These are phyloP conservation scores for Siphamia tubifer DNA, from an alignment of 2,113 vertebrate genomes.

Conservation along the genomic window DNA sequence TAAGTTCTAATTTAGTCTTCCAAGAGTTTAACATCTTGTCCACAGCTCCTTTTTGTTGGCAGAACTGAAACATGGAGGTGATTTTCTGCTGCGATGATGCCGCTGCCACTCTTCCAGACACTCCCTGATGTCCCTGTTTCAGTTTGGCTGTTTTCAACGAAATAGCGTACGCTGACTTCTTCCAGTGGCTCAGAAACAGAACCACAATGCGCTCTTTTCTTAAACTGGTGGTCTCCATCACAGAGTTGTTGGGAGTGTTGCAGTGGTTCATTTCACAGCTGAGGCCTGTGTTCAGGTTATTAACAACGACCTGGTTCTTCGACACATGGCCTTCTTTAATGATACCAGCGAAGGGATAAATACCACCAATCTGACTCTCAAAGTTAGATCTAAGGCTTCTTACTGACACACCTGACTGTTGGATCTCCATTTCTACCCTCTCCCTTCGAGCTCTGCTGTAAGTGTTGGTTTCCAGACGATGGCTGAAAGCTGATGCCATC, in stretches of 20 bases:
- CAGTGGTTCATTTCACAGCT: slow-evolving; percentile 55
- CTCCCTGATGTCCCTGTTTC: slow-evolving; percentile 46
- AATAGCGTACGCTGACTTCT: slow-evolving; percentile 83
- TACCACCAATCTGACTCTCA: slow-evolving; percentile 75
- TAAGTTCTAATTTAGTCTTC: slow-evolving; percentile 62
- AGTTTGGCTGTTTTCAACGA: slow-evolving; percentile 66
- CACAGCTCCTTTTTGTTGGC: slow-evolving; percentile 80
- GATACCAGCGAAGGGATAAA: slow-evolving; percentile 75
- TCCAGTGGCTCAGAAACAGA: slow-evolving; percentile 93
- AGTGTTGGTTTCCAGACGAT: slow-evolving; percentile 50
- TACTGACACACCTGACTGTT: slow-evolving; percentile 88
- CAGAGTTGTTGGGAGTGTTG: slow-evolving; percentile 45
- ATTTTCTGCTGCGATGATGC: slow-evolving; percentile 20
- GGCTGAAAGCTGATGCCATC: slow-evolving; percentile 73
- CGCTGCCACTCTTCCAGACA: neutral
- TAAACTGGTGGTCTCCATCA: slow-evolving; percentile 78
- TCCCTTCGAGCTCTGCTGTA: slow-evolving; percentile 60
- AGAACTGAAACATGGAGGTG: slow-evolving; percentile 73
- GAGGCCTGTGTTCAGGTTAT: slow-evolving; percentile 54
- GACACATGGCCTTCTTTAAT: slow-evolving; percentile 29
- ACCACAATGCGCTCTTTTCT: slow-evolving; percentile 90
- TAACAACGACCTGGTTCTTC: neutral
- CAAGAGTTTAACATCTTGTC: slow-evolving; percentile 84
- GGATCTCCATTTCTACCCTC: slow-evolving; percentile 85
- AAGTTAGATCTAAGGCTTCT: slow-evolving; percentile 84